phyloP scores from a whole-genome alignment of 2,888 invertebrate genomes.

The Lobophora halterata region DNA sequence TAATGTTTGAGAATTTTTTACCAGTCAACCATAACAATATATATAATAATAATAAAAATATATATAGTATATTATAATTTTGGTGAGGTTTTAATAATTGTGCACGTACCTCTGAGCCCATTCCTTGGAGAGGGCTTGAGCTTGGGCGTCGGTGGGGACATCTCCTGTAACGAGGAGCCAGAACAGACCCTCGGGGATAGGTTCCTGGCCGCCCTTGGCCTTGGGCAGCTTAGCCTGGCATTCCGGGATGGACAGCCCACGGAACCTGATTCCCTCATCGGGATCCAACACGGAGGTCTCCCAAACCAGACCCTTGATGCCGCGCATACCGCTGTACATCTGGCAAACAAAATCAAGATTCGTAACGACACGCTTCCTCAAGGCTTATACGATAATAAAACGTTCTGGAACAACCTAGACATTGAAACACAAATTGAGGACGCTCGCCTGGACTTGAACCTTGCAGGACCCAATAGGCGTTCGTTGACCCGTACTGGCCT shows the following conservation, averaged over 20 bases:
- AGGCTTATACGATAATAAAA: background rate
- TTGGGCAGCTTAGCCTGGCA: constrained; percentile 87
- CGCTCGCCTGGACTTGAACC: constrained; percentile 27
- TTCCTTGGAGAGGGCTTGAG: constrained; percentile 86
- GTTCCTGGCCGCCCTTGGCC: constrained; percentile 85
- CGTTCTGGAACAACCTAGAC: constrained; percentile 18
- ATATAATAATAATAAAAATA: too few relatives aligned
- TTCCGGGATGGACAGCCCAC: constrained; percentile 94
- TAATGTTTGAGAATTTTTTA: too few relatives aligned
- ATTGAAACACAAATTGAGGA: constrained; percentile 26
- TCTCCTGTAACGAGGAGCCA: constrained; percentile 90
- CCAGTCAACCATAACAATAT: too few relatives aligned
- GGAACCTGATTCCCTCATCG: constrained; percentile 97
- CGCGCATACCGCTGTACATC: constrained; percentile 98
- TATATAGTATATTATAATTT: too few relatives aligned
- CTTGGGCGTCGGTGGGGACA: constrained; percentile 86
- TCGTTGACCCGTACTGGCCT: constrained; percentile 29
- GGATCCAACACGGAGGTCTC: constrained; percentile 97
- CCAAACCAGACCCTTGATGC: constrained; percentile 96
- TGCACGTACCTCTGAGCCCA: constrained; percentile 83
- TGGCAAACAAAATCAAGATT: constrained; percentile 42
- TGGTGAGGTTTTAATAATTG: background rate
- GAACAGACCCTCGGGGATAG: constrained; percentile 89
- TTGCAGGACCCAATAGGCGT: constrained; percentile 29
- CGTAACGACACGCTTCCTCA: background rate